Base-by-base conservation (phyloP, 2,888 invertebrate genomes). In the Nomada fabriciana region DNA sequence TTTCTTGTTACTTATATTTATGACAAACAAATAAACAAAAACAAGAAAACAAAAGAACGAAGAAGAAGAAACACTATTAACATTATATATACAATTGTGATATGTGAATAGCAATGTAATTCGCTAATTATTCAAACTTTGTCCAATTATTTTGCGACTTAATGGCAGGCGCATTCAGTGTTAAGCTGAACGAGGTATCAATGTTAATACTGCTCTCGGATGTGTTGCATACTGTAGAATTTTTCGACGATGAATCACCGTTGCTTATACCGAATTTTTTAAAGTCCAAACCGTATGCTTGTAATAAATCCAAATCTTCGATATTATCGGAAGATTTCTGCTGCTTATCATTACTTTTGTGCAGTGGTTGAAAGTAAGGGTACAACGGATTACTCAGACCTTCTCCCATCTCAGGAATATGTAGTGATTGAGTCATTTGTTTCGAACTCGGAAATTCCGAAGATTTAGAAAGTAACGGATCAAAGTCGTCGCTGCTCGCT, bases 251-350 rank as follows among this genome's bases (percentile, higher is more conserved):
- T 20, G 88, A 84, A 29, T 89, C 90, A 75, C 91, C 92, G 69
- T 94, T 93, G 50, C 93, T 92, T 71, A 94, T 90, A 82, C 89
- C 94, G 82, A 95, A 94, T 83, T 95, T 95, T 86, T 95, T 94
- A 91, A 97, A 97, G 93, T 97, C 96, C 86, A 97, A 94, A 72
- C 97, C 97, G 90, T 97, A 97, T 89, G 97, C 97, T 89, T 96
- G 96, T 84, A 97, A 94, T 74, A 97, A 94, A 91, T 96, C 96
- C 90, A 96, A 95, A 90, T 97, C 97, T 79, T 95, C 94, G 61
- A 93, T 88, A 80, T 91, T 93, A 29, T 92, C 92, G 11, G 90
- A 82, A 7, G 80, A 79, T 43, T 85, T 85, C 5, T 73, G 79
- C 71, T 85, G 43, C 55, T 85, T 74, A 65, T 87, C 88, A 76